Conservation (phyloP, 1,140 invertebrate genomes). For the Zaprionus taronus region DNA sequence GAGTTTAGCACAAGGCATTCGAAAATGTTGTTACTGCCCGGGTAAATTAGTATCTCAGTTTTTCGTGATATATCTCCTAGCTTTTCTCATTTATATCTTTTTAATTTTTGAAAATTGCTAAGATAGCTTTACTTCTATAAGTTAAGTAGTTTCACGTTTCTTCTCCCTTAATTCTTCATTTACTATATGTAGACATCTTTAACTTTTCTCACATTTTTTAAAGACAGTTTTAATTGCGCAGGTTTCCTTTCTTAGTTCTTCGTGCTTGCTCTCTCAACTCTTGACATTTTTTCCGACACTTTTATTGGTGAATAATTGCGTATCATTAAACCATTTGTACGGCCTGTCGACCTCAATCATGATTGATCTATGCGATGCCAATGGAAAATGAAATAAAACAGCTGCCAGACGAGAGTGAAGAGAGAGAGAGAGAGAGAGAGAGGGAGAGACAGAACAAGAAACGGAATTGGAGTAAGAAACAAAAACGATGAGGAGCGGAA, state of each 20-base stretch:
- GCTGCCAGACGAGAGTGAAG: conserved; percentile 46
- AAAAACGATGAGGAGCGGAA: conserved; percentile 27
- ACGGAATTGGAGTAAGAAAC: conserved; percentile 6
- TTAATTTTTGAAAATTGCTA: neutral
- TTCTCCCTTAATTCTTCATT: neutral
- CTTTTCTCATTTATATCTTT: neutral
- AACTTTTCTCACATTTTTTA: neutral
- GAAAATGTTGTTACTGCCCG: no score
- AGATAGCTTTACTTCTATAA: no score
- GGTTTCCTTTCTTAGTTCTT: neutral
- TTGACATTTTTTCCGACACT: conserved; percentile 73
- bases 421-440: neutral
- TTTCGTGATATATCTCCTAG: no score
- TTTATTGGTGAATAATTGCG: conserved; percentile 82
- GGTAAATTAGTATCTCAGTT: no score
- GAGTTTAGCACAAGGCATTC: no score
- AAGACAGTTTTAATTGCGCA: neutral
- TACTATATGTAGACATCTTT: neutral
- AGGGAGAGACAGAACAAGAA: conserved; percentile 7
- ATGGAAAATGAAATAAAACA: conserved; percentile 79
- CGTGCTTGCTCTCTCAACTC: conserved; percentile 39
- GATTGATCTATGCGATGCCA: conserved; percentile 76
- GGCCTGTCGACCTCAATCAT: conserved; percentile 61
- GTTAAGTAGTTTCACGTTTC: neutral
- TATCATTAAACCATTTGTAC: conserved; percentile 78